A percentile compares a stretch with the other conserved stretches of the same genome.
Conservation (phyloP, 2,113 vertebrate species). For the Jaculus jaculus region DNA sequence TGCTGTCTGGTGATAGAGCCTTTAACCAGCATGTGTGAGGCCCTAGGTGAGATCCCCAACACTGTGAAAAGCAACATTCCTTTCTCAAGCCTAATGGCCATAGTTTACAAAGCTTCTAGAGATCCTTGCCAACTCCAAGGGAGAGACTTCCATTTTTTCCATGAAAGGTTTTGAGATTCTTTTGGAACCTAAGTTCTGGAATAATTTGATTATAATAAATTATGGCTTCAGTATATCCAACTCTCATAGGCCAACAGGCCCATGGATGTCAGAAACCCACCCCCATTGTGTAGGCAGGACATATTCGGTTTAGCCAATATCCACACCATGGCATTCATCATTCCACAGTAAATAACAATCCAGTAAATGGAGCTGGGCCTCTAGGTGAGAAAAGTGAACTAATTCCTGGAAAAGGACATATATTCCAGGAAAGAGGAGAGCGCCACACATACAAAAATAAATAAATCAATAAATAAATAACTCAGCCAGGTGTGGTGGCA, state of each 20-base stretch:
- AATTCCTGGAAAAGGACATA: neutral
- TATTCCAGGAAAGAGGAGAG: neutral
- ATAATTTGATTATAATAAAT: constrained; percentile 32
- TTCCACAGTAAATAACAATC: neutral
- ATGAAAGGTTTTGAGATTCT: constrained; percentile 9
- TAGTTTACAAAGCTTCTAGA: neutral
- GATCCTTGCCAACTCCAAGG: neutral
- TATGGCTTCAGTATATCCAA: neutral
- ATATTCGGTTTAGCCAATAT: neutral
- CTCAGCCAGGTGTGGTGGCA: no score
- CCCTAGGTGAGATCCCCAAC: neutral
- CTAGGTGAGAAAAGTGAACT: constrained; percentile 8
- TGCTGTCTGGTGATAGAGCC: neutral
- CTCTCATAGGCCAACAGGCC: constrained; percentile 3
- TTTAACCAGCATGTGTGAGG: neutral
- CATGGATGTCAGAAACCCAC: neutral
- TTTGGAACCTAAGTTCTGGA: neutral
- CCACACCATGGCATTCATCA: neutral
- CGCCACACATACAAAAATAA: no score
- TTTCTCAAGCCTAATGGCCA: neutral
- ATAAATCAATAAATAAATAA: no score
- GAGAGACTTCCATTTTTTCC: neutral
- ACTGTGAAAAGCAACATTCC: constrained; percentile 13
- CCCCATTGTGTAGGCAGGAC: neutral
- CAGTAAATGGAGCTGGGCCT: neutral